These are phyloP conservation scores for Priocnemis perturbator DNA, from an alignment of 2,888 invertebrate genomes.

Conservation along the genomic window DNA sequence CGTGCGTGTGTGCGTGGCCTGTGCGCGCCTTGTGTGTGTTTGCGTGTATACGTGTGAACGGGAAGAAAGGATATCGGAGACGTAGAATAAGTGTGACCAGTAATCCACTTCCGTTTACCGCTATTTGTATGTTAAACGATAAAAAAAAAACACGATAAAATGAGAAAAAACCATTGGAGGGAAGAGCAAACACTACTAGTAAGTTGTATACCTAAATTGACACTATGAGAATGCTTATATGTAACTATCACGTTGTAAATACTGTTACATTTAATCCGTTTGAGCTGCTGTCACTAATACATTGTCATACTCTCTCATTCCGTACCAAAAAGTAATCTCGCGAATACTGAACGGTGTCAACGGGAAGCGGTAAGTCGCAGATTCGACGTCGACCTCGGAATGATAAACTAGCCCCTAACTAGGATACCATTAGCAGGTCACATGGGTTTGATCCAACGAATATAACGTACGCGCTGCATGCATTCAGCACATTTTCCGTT, in stretches of 20 bases:
- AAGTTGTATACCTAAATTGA: constrained; percentile 61
- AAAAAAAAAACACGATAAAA: constrained; percentile 33
- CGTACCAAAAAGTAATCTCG: constrained; percentile 45
- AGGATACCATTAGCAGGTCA: too few relatives aligned
- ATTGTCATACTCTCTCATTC: constrained; percentile 53
- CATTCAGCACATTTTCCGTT: too few relatives aligned
- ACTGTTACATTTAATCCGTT: constrained; percentile 57
- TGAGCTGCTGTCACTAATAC: constrained; percentile 55
- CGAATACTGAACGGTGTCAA: constrained; percentile 28
- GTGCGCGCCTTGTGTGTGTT: constrained; percentile 24
- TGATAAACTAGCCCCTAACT: too few relatives aligned
- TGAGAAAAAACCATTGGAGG: constrained; percentile 24
- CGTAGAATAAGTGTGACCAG: constrained; percentile 47
- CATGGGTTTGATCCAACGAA: too few relatives aligned
- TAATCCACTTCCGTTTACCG: constrained; percentile 52
- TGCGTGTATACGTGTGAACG: constrained; percentile 34
- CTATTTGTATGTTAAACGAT: constrained; percentile 57
- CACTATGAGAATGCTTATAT: constrained; percentile 56
- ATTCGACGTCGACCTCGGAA: neutral
- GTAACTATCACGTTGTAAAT: constrained; percentile 65
- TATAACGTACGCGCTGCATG: too few relatives aligned
- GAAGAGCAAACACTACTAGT: constrained; percentile 46
- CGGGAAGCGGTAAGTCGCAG: constrained; percentile 26
- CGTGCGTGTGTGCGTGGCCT: constrained; percentile 23
- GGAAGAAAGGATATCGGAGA: constrained; percentile 23